A percentile compares a stretch with the other conserved stretches of the same genome.
These are phyloP conservation scores for Reticulitermes speratus DNA, from an alignment of 1,140 invertebrate genomes.

Conservation along the genomic window DNA sequence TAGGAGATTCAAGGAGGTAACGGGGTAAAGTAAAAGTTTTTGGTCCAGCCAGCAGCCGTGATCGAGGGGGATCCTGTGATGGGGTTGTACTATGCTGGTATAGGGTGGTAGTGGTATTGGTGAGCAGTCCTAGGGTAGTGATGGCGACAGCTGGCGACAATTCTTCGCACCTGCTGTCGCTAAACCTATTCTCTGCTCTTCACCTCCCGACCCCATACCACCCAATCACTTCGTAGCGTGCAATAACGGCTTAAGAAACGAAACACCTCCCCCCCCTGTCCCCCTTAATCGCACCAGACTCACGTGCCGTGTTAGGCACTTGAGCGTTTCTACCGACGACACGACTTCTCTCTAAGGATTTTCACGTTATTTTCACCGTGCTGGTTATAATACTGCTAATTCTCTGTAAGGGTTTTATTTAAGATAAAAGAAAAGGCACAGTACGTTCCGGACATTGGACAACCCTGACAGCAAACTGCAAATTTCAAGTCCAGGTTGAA, in stretches of 20 bases:
- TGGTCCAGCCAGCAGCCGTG: neutral
- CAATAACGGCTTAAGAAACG: neutral
- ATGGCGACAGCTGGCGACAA: conserved; percentile 31
- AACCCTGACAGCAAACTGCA: too few relatives aligned
- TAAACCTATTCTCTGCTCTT: neutral
- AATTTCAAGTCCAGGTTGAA: too few relatives aligned
- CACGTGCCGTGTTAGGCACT: too few relatives aligned
- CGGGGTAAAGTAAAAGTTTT: conserved; percentile 3
- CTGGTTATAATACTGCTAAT: too few relatives aligned
- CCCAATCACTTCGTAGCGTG: neutral
- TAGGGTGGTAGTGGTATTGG: neutral
- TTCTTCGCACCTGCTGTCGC: conserved; percentile 31
- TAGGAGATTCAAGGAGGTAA: neutral
- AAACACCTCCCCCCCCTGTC: too few relatives aligned
- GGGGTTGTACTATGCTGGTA: neutral
- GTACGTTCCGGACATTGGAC: too few relatives aligned
- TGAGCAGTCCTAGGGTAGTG: neutral
- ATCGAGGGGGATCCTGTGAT: neutral
- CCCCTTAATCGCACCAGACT: too few relatives aligned
- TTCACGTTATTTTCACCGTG: too few relatives aligned
- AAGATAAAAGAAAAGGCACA: too few relatives aligned
- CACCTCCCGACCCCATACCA: neutral
- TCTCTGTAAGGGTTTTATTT: too few relatives aligned
- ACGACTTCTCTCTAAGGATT: too few relatives aligned
- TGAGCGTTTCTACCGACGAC: too few relatives aligned